Evolutionary conservation across 2,888 invertebrate genomes (phyloP).

Genomic region (Anodontia alba): DNA sequence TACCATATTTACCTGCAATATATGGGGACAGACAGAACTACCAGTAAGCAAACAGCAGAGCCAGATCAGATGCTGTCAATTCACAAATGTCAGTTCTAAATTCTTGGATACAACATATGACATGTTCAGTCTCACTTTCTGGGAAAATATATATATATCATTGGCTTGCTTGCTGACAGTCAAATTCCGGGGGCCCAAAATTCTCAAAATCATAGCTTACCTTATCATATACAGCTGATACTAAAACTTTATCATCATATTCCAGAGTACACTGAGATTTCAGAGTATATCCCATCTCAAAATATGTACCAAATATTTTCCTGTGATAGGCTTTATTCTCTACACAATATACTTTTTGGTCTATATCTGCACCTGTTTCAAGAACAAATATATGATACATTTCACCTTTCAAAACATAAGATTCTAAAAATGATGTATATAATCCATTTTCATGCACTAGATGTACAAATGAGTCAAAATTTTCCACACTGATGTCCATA

Average conservation of each 20-base stretch:
- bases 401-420: slow-evolving; percentile 27
- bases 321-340: slow-evolving; percentile 17
- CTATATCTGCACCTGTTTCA: neutral
- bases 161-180: too few relatives aligned
- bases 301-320: neutral
- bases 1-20: too few relatives aligned
- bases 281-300: slow-evolving; percentile 17
- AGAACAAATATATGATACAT: slow-evolving; percentile 54
- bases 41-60: too few relatives aligned
- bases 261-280: slow-evolving; percentile 30
- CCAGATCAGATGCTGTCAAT: too few relatives aligned
- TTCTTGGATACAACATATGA: too few relatives aligned
- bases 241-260: slow-evolving; percentile 16
- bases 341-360: slow-evolving; percentile 37
- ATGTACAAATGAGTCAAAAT: slow-evolving; percentile 28
- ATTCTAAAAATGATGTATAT: slow-evolving; percentile 36
- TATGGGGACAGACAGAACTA: too few relatives aligned
- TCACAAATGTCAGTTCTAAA: too few relatives aligned
- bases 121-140: too few relatives aligned
- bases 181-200: too few relatives aligned
- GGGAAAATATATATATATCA: too few relatives aligned
- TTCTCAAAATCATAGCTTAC: neutral
- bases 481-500: slow-evolving; percentile 41
- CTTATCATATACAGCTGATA: slow-evolving; percentile 40
- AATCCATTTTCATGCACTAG: slow-evolving; percentile 23